Conservation (phyloP, 1,140 invertebrate genomes). For the Maconellicoccus hirsutus region DNA sequence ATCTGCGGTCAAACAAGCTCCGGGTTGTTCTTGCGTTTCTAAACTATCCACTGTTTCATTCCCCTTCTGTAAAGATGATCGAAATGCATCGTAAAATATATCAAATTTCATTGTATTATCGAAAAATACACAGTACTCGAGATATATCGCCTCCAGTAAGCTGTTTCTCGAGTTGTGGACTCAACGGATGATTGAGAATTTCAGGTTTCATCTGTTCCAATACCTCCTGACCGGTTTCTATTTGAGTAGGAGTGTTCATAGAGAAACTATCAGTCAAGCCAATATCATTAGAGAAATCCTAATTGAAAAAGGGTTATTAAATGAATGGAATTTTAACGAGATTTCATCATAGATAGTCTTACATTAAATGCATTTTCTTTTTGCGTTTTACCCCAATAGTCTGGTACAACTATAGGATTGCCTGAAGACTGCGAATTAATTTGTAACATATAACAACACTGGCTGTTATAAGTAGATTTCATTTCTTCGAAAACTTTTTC, state of each 20-base stretch:
- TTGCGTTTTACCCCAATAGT: not conserved
- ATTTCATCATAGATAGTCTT: not conserved
- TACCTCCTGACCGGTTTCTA: not conserved
- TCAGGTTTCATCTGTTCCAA: not conserved
- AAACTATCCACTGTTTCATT: not conserved
- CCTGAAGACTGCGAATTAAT: conserved; percentile 64
- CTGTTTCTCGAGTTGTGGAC: conserved; percentile 31
- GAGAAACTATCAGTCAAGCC: conserved; percentile 2
- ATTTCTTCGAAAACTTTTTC: conserved; percentile 69
- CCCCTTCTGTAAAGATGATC: not conserved
- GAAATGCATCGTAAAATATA: not conserved
- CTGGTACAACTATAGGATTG: conserved; percentile 33
- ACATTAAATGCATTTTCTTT: not conserved
- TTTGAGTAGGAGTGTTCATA: not conserved
- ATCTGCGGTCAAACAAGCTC: conserved; percentile 57
- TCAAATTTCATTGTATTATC: not conserved
- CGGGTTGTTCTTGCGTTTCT: conserved; percentile 37
- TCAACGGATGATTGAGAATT: conserved; percentile 43
- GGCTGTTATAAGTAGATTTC: conserved; percentile 69
- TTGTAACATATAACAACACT: conserved; percentile 74
- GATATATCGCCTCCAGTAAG: conserved; percentile 35
- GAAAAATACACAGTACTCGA: not conserved
- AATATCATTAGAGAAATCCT: not conserved
- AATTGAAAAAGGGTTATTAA: not conserved
- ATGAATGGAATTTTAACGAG: too few relatives aligned